A percentile compares a stretch with the other conserved stretches of the same genome.
Evolutionary conservation across 2,888 invertebrate genomes (phyloP).

Genomic region (Oxyscelio sp.): DNA sequence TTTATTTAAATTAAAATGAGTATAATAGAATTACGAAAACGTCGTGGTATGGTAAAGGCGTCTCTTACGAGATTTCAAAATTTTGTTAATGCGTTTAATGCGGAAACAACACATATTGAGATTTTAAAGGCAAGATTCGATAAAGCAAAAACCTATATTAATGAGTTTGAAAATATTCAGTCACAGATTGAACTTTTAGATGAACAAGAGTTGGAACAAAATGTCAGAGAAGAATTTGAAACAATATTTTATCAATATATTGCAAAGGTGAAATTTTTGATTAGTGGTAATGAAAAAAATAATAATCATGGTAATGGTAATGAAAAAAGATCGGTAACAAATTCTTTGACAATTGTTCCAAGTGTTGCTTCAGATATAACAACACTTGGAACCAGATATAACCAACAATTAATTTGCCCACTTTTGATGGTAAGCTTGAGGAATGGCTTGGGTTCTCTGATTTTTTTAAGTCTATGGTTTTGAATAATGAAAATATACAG

Average conservation of each 20-base stretch:
- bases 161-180: slow-evolving; percentile 13
- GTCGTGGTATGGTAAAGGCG: neutral
- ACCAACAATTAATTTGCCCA: slow-evolving; percentile 18
- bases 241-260: neutral
- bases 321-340: neutral
- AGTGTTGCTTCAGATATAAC: neutral
- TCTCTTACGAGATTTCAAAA: slow-evolving; percentile 10
- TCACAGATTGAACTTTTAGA: slow-evolving; percentile 7
- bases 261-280: slow-evolving; percentile 9
- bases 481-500: neutral
- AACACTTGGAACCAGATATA: too few relatives aligned
- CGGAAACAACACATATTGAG: neutral
- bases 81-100: neutral
- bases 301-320: neutral
- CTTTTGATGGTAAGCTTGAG: slow-evolving; percentile 21
- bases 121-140: neutral
- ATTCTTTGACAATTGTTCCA: neutral
- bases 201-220: neutral
- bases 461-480: neutral
- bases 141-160: neutral
- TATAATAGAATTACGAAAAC: neutral
- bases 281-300: too few relatives aligned
- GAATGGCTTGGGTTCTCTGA: slow-evolving; percentile 25
- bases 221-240: slow-evolving; percentile 19
- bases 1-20: slow-evolving; percentile 3